Percentiles rank a stretch among this genome's conserved stretches.
phyloP scores from a whole-genome alignment of 2,797 vertebrate genomes.

The Rhyacichthys aspro region DNA sequence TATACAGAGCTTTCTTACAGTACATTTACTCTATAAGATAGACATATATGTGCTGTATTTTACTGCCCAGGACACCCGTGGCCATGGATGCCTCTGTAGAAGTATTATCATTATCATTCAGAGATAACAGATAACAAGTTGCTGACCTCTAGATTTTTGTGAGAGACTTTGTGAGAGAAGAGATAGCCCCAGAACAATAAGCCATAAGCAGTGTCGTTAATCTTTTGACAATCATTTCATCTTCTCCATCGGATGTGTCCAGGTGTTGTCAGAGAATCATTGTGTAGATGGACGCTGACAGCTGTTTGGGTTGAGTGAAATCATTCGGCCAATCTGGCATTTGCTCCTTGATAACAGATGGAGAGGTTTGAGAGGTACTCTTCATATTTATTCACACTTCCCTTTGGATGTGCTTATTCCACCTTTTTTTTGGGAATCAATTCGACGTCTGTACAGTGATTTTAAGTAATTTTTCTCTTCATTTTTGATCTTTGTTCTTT shows the following conservation, averaged over 20 bases:
- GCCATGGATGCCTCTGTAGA: too few species aligned
- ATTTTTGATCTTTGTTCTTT: conserved; percentile 4
- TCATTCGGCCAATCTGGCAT: conserved; percentile 75
- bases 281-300: conserved; percentile 64
- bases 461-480: conserved; percentile 4
- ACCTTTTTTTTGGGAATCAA: conserved; percentile 4
- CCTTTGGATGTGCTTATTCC: conserved; percentile 38
- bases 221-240: conserved; percentile 5
- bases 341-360: conserved; percentile 72
- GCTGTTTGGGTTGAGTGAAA: conserved; percentile 75
- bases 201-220: conserved; percentile 8
- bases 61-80: too few species aligned
- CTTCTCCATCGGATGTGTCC: conserved; percentile 44
- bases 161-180: too few species aligned
- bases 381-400: conserved; percentile 71
- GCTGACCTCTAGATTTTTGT: too few species aligned
- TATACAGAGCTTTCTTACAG: too few species aligned
- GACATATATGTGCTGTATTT: too few species aligned
- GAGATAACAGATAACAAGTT: too few species aligned
- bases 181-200: not conserved
- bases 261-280: conserved; percentile 78
- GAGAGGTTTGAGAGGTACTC: conserved; percentile 72
- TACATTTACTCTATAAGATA: too few species aligned
- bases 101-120: too few species aligned
- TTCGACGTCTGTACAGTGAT: too few species aligned